Base-by-base conservation (phyloP, 2,888 invertebrate genomes). In the Drosophila tanythrix region DNA sequence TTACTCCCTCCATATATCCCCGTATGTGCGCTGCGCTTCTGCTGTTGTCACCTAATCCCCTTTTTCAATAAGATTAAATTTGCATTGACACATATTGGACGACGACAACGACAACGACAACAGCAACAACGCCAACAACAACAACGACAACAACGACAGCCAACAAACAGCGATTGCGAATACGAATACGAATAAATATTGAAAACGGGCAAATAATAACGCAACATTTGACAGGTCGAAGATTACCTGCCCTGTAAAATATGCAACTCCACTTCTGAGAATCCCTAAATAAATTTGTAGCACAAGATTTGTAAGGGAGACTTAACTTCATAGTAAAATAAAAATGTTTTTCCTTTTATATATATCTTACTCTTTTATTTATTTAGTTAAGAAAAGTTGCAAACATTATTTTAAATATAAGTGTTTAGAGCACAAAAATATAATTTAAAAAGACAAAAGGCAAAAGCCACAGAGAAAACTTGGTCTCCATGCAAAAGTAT, bases 61-160 rank as follows among this genome's bases (percentile, higher is more conserved):
- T 84, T 88, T 88, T 88, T 88, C 89, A 87, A 88, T 90, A 90
- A 90, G 90, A 90, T 88, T 89, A 89, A 90, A 88, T 90, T 90
- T 88, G 88, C 88, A 90, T 88, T 88, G 90, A 89, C 88, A 88
- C 89, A 90, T 88, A 87, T 90, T 88, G 88, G 82, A 87, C 88
- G 88, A 89, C 88, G 88, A 80, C 81, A 85, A 74, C 77, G 62
- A 25, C 73, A 48, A 56, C 63, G 18, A 61, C 74, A 60, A 64
- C 60, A 18, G 61, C 50, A 43, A 63, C 53, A 43, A 51, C 57
- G 27, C 35, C 57, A 10, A 51, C 21, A 8, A 50, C 15, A 18
- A 31, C 33, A 4, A 66, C 55, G 6, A 40, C 55, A 7, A 55
- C 46, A 18, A 62, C 38, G 33, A 59, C 52, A 53, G 48, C 72